These are phyloP conservation scores for Macquaria australasica DNA, from an alignment of 2,113 vertebrate genomes.

Conservation along the genomic window DNA sequence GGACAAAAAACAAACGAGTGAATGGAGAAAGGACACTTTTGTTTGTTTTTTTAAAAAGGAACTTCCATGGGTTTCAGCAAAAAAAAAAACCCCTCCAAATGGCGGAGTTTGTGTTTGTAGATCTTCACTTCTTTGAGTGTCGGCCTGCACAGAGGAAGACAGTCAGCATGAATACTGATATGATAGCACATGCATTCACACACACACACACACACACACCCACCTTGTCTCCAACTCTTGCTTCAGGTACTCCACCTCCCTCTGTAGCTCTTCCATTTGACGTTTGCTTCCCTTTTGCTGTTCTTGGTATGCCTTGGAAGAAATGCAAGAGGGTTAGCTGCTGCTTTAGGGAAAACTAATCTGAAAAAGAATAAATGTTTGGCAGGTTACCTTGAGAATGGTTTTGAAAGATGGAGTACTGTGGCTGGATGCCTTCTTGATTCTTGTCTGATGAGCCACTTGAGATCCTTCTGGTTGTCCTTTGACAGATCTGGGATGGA, in stretches of 20 bases:
- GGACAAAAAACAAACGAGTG: too few relatives aligned
- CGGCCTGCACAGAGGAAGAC: constrained; percentile 74
- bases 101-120: constrained; percentile 88
- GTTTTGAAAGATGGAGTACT: constrained; percentile 83
- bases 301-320: constrained; percentile 85
- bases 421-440: constrained; percentile 65
- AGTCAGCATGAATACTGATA: neutral
- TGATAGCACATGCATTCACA: neutral
- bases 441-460: constrained; percentile 48
- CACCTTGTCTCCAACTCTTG: constrained; percentile 87
- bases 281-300: constrained; percentile 84
- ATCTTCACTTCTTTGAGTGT: constrained; percentile 86
- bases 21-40: too few relatives aligned
- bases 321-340: neutral
- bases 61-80: too few relatives aligned
- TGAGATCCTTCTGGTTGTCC: constrained; percentile 67
- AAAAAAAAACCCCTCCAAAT: constrained; percentile 79
- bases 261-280: constrained; percentile 84
- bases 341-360: neutral
- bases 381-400: constrained; percentile 83
- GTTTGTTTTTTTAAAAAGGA: too few relatives aligned
- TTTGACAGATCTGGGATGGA: constrained; percentile 73
- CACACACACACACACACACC: constrained; percentile 70
- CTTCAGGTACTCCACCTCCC: constrained; percentile 84
- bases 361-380: accelerated